Base-by-base conservation (phyloP, 2,113 vertebrate species). In the Ptilonorhynchus violaceus region DNA sequence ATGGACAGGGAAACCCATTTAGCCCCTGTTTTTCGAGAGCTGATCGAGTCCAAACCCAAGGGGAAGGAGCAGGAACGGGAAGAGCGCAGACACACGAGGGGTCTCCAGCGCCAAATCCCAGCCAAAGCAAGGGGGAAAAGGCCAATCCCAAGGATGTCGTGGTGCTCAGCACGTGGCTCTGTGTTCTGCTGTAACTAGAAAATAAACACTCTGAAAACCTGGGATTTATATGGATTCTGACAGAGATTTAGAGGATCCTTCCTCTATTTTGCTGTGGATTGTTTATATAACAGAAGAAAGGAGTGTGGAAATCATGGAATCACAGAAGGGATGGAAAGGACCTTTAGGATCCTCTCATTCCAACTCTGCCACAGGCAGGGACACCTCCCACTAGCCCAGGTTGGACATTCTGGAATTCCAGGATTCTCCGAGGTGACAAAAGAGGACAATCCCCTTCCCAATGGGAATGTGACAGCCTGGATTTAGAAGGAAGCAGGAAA, bases 401-500 rank as follows among this genome's bases (percentile, higher is more conserved):
- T 1, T 15, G 74, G 41, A 35, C 8, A 6, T 11, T 15, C 58
- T 37, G 67, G 31, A 81, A 73, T 58, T 58, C 52, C 6, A 15
- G 20, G 46, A 70, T 39, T 82, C 46, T 3, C 7, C 15, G 46
- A 75, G 39, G 35, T 39, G 33, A 30, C 2, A 1, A 22, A 27
- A 62, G 22, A 66, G 30, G 3, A 47, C 28, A 28, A 18, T 35
- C 15, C 37, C 42, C 41, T 58, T 68, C 37, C 42, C 52, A 4
- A 8, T 0, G 0, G 7, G 35, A 37, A 53, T 0, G 0, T 3
- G 35, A 13, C 44, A 44, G 49, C 41, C 55, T 30, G 55, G n/a
- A 67, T 58, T 53, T 15, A 44, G 49, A 31, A 53, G 16, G 63
- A 53, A 50, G 69, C 33, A 55, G 33, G 23, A 67, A 73, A 35